Evolutionary conservation across 1,140 invertebrate species (phyloP), one percentile per base, ranked within the genome.

Genomic region (Nomia melanderi): DNA sequence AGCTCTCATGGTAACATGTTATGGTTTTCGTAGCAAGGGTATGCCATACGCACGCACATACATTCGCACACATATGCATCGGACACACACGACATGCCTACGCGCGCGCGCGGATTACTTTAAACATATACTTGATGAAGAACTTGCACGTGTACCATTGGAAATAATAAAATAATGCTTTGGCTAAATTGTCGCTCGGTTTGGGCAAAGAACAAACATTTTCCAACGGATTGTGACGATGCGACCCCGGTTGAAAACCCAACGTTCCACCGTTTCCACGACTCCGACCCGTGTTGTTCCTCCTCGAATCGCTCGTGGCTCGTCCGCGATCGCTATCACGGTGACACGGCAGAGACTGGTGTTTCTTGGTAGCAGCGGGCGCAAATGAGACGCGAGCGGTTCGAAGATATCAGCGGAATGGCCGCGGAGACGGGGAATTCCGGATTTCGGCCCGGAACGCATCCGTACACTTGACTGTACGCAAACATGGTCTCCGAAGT

Each of bases 131-230:
- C 14, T n/a, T 33, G 31, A 36, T 20, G 29, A 74, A 20, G 7
- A 36, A 29, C 39, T 17, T 20, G 25, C 50, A 23, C 8, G 17
- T 12, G 20, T 41, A 31, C 11, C 17, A n/a, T 25, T 56, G 27
- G 12, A 60, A 71, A 47, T 31, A 17, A 72, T 31, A n/a, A 17
- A 62, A 17, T 29, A 72, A 62, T 47, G 59, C 23, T 62, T 62
- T 47, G 41, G 39, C n/a, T 36, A 50, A 33, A 36, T 25, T 50
- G n/a, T 62, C 41, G 23, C 14, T 33, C 62, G n/a, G 17, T 25
- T 57, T n/a, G 14, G n/a, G 17, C 25, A 33, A 36, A 33, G 62
- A 29, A 50, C 41, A 72, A 63, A 63, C 31, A 63, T 72, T 72
- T 63, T 36, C 31, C 27, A 47, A 12, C n/a, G 20, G 20, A 50